phyloP scores from a whole-genome alignment of 2,888 invertebrate species.

The Xanthia togata region DNA sequence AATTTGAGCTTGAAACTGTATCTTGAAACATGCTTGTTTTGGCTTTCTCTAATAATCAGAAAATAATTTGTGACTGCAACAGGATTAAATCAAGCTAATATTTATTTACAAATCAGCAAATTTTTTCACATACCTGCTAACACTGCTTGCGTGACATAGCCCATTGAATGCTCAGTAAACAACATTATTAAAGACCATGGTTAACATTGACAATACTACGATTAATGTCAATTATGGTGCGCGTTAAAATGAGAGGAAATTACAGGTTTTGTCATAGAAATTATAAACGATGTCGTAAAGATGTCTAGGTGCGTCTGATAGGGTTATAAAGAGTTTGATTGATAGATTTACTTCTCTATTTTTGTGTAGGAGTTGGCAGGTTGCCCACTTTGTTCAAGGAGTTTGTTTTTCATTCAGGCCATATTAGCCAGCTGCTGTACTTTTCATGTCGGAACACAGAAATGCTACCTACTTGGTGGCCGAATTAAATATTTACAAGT shows the following conservation, averaged over 20 bases:
- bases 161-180: slow-evolving; percentile 46
- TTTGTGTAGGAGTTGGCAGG: slow-evolving; percentile 3
- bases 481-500: no score
- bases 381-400: not conserved
- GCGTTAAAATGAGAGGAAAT: slow-evolving; percentile 33
- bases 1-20: not conserved
- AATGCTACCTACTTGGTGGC: no score
- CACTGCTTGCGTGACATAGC: slow-evolving; percentile 43
- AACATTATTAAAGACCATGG: slow-evolving; percentile 41
- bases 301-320: slow-evolving; percentile 30
- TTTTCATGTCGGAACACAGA: not conserved
- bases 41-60: not conserved
- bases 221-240: slow-evolving; percentile 44
- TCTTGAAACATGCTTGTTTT: not conserved
- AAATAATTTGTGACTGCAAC: not conserved
- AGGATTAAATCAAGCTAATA: not conserved
- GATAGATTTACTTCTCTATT: slow-evolving; percentile 2
- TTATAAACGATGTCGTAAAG: slow-evolving; percentile 26
- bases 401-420: not conserved
- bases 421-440: not conserved
- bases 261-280: slow-evolving; percentile 20
- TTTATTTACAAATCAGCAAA: not conserved
- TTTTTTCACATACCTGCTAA: slow-evolving; percentile 9
- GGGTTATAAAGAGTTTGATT: slow-evolving; percentile 22
- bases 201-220: slow-evolving; percentile 41